phyloP scores from a whole-genome alignment of 2,888 invertebrate species.

The Furcula furcula region DNA sequence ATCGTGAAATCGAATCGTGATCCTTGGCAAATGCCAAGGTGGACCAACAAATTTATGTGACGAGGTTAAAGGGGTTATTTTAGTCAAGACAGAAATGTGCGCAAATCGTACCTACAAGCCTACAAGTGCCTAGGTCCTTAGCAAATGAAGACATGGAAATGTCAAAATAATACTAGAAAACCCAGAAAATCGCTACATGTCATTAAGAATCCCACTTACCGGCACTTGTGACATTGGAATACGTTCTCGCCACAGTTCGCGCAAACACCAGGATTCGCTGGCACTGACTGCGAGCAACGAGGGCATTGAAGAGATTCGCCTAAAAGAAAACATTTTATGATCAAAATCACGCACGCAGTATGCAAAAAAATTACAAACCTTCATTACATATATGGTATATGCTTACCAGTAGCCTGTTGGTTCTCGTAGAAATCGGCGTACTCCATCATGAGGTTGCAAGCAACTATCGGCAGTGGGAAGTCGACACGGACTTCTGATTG shows the following conservation, averaged over 20 bases:
- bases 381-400: no score
- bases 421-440: slow-evolving; percentile 99
- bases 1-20: no score
- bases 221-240: slow-evolving; percentile 99
- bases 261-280: slow-evolving; percentile 98
- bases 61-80: no score
- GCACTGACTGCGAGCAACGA: slow-evolving; percentile 97
- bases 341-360: background rate
- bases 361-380: background rate
- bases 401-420: slow-evolving; percentile 90
- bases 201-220: no score
- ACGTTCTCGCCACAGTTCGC: slow-evolving; percentile 99
- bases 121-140: no score
- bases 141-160: no score
- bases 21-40: no score
- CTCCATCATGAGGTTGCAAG: slow-evolving; percentile 99
- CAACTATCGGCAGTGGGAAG: slow-evolving; percentile 97
- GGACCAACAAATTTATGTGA: no score
- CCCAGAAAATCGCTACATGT: no score
- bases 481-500: slow-evolving; percentile 98
- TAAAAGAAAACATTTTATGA: slow-evolving; percentile 19
- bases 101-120: no score
- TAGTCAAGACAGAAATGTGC: no score
- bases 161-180: no score
- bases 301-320: slow-evolving; percentile 96